Evolutionary conservation across 1,140 invertebrate genomes (phyloP).

Genomic region (Drosophila leontia): DNA sequence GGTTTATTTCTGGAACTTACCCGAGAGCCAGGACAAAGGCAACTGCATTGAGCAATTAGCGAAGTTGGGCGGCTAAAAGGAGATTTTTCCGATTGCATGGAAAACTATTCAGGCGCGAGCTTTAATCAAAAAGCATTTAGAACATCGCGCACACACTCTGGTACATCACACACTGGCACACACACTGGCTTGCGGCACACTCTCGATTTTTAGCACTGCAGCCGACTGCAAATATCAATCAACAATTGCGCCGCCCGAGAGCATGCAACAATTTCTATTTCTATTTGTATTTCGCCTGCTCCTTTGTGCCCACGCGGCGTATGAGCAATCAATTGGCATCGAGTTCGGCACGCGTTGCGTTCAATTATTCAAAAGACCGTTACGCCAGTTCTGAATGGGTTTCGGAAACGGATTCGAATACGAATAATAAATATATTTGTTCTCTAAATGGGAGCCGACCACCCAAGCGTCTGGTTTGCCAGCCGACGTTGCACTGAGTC

Average conservation of each 20-base stretch:
- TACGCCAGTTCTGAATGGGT: conserved; percentile 27
- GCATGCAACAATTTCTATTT: conserved; percentile 70
- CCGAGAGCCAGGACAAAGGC: conserved; percentile 35
- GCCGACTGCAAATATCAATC: conserved; percentile 62
- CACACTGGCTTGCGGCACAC: conserved; percentile 12
- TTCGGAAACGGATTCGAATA: conserved; percentile 6
- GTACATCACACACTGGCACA: conserved; percentile 27
- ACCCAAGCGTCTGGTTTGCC: conserved; percentile 55
- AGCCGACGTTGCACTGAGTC: conserved; percentile 69
- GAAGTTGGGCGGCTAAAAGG: conserved; percentile 30
- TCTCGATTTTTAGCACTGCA: conserved; percentile 32
- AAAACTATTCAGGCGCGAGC: conserved; percentile 63
- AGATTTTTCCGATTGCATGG: conserved; percentile 61
- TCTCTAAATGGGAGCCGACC: not conserved
- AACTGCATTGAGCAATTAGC: conserved; percentile 52
- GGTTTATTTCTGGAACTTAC: conserved; percentile 44
- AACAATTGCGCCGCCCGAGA: conserved; percentile 53
- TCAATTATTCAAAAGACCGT: conserved; percentile 74
- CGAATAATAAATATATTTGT: not conserved
- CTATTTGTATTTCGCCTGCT: conserved; percentile 3
- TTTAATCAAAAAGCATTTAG: conserved; percentile 64
- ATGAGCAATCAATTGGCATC: conserved; percentile 67
- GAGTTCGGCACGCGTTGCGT: conserved; percentile 50
- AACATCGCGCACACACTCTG: conserved; percentile 12
- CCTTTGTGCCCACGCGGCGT: conserved; percentile 51